Base-by-base conservation (phyloP, 2,797 vertebrate species). In the Chaetodon trifasciatus region DNA sequence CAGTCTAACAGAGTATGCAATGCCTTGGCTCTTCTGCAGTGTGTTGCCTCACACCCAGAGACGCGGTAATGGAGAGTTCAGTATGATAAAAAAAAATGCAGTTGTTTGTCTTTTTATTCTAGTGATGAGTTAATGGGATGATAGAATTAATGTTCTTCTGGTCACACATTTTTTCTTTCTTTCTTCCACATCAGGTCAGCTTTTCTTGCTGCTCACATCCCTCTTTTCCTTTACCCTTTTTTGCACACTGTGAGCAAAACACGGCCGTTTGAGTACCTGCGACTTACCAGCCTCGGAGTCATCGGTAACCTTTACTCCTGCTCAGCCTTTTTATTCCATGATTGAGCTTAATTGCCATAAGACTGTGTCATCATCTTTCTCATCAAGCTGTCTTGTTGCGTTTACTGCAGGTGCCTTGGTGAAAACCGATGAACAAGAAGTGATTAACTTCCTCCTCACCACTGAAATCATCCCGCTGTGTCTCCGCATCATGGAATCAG, bases 161-260 rank as follows among this genome's bases (percentile, higher is more conserved):
- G 8, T 67, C 8, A 32, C 21, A 13, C 23, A 79, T 57, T 79
- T 32, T 74, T 37, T 52, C 9, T 44, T 6, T 68, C 21, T 84
- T 76, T 39, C 40, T 63, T 74, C 39, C 61, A 64, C 74, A 91
- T 21, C 92, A 98, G 97, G 89, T 98, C 97, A 19, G 97, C 97
- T 56, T 98, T 92, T 58, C 89, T 88, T 16, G 88, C 86, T 9
- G 91, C 91, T 56, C 92, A 92, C 74, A 92, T 93, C 58, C 90
- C 95, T 96, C 97, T 92, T 93, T 98, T 89, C 96, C 98, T 87
- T 96, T 99, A 99, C 83, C 98, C 98, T 0, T 99, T 99, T 90
- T 94, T 99, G 86, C 98, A 99, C 96, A 99, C 98, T 2, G 98
- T 99, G 81, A 99, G 98, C 94, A 99, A 99, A 96, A 99, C 98